Conservation (phyloP, 2,113 vertebrate species). For the Campylorhamphus procurvoides region DNA sequence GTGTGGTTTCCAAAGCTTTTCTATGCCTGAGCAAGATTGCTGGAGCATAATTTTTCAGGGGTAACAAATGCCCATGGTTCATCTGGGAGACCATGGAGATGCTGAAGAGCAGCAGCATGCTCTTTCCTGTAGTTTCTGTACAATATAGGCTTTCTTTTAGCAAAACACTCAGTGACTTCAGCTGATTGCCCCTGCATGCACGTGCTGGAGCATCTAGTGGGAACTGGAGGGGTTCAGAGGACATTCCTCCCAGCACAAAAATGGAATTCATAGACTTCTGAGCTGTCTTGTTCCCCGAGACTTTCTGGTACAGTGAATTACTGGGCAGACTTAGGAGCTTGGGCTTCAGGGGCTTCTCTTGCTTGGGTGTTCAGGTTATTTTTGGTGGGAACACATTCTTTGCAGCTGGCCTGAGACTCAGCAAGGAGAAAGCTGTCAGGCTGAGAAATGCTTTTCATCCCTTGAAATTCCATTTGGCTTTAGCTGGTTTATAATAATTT, state of each 20-base stretch:
- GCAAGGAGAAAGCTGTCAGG: neutral
- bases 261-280: neutral
- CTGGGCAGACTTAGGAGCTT: neutral
- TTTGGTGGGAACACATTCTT: neutral
- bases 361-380: neutral
- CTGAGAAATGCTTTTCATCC: constrained; percentile 8
- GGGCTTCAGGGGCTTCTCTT: neutral
- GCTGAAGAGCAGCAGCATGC: neutral
- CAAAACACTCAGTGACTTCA: neutral
- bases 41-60: neutral
- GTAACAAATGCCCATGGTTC: neutral
- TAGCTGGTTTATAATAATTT: neutral
- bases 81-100: neutral
- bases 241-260: neutral
- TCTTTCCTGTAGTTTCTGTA: neutral
- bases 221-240: neutral
- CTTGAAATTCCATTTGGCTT: constrained; percentile 4
- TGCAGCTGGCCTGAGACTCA: neutral
- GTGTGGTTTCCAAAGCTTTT: neutral
- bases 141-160: neutral
- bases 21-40: neutral
- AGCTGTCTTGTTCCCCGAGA: neutral
- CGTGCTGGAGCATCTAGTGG: neutral
- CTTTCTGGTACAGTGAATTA: neutral
- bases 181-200: neutral